Conservation (phyloP, 1,140 invertebrate genomes). For the Drosophila persimilis region DNA sequence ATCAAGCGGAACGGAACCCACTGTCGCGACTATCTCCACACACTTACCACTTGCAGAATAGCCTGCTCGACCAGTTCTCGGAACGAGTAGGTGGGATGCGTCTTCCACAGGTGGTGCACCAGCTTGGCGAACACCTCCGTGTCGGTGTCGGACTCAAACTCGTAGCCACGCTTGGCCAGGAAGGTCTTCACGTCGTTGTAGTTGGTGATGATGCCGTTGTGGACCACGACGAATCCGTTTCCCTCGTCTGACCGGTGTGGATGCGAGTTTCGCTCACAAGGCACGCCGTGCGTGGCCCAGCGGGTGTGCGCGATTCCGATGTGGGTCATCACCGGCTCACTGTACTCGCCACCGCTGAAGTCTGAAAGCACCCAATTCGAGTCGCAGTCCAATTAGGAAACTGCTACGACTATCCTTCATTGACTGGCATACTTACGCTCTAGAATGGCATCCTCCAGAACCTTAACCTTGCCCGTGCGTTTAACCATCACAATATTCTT, state of each 20-base stretch:
- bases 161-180: constrained; percentile 93
- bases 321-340: constrained; percentile 86
- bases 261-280: constrained; percentile 96
- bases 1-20: too few species aligned
- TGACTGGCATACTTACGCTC: constrained; percentile 44
- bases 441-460: constrained; percentile 94
- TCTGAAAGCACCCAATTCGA: constrained; percentile 22
- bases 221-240: constrained; percentile 97
- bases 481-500: constrained; percentile 94
- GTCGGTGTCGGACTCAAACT: constrained; percentile 99
- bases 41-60: constrained; percentile 91
- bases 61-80: constrained; percentile 97
- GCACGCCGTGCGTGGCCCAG: constrained; percentile 99
- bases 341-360: constrained; percentile 70
- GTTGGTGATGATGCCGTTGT: constrained; percentile 99
- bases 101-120: constrained; percentile 95
- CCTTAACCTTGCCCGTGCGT: constrained; percentile 96
- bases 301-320: constrained; percentile 99
- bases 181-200: constrained; percentile 99
- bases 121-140: constrained; percentile 99
- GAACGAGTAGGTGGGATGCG: constrained; percentile 96
- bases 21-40: too few species aligned
- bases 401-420: background rate
- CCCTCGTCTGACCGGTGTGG: constrained; percentile 96
- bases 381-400: background rate